A percentile compares a stretch with the other conserved stretches of the same genome.
These are phyloP conservation scores for Galerucella pusilla DNA, from an alignment of 2,888 invertebrate species.

Conservation along the genomic window DNA sequence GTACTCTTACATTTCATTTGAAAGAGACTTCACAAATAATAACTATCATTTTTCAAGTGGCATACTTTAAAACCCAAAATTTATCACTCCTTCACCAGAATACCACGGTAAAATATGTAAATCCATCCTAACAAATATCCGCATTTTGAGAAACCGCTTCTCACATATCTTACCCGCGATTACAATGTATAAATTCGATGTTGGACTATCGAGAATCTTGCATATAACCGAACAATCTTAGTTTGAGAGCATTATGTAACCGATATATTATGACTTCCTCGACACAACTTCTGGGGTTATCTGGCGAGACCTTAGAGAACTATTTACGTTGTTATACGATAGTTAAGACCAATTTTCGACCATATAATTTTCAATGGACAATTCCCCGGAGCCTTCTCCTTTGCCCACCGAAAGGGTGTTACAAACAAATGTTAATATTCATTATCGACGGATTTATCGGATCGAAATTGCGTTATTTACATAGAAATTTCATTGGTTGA, in stretches of 20 bases:
- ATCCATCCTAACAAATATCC: background rate
- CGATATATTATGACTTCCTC: conserved; percentile 26
- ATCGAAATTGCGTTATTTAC: conserved; percentile 19
- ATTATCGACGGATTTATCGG: conserved; percentile 25
- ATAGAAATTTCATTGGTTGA: background rate
- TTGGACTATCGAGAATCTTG: conserved; percentile 14
- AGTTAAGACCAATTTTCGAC: conserved; percentile 40
- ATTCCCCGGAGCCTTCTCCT: conserved; percentile 21
- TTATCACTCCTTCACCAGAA: background rate
- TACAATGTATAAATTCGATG: conserved; percentile 5
- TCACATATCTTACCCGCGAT: conserved; percentile 1
- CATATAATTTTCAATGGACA: conserved; percentile 36
- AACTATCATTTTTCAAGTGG: background rate
- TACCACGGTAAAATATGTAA: background rate
- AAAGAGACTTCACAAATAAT: background rate
- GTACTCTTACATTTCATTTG: background rate
- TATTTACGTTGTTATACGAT: conserved; percentile 34
- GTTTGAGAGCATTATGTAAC: conserved; percentile 13
- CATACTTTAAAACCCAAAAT: background rate
- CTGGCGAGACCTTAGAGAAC: conserved; percentile 33
- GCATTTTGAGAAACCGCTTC: background rate
- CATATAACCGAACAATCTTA: background rate
- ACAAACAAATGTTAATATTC: conserved; percentile 33
- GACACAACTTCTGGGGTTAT: conserved; percentile 35
- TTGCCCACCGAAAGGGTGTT: conserved; percentile 18